These are phyloP conservation scores for Lethrus apterus DNA, from an alignment of 1,140 invertebrate species.

Conservation along the genomic window DNA sequence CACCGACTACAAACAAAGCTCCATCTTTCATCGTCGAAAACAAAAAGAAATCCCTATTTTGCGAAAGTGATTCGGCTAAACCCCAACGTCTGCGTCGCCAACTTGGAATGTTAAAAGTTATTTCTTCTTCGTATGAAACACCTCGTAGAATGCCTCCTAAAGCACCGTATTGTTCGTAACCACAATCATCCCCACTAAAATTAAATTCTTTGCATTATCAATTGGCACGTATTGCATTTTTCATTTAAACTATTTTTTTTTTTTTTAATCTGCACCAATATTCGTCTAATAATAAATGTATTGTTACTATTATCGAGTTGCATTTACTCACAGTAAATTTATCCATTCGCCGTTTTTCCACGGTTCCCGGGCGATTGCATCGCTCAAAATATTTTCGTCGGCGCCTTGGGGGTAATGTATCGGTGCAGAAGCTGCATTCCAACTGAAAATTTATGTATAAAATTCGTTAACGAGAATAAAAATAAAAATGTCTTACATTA, in stretches of 20 bases:
- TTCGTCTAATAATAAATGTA: no score
- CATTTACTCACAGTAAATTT: conserved; percentile 28
- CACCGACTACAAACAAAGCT: conserved; percentile 24
- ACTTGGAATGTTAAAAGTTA: conserved; percentile 26
- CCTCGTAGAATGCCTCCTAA: conserved; percentile 26
- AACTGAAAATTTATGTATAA: conserved; percentile 22
- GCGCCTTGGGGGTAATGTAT: conserved; percentile 28
- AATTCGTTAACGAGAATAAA: no score
- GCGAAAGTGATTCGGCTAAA: conserved; percentile 18
- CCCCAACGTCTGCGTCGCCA: conserved; percentile 23
- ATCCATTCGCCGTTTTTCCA: conserved; percentile 35
- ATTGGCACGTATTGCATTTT: neutral
- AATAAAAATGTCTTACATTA: conserved; percentile 28
- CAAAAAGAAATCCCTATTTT: conserved; percentile 24
- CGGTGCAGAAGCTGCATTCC: conserved; percentile 26
- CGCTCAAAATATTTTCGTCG: conserved; percentile 22
- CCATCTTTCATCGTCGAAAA: conserved; percentile 26
- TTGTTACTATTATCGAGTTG: no score
- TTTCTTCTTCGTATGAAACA: conserved; percentile 22
- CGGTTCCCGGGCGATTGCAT: conserved; percentile 25
- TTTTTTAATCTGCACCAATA: no score
- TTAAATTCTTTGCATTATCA: neutral
- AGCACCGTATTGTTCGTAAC: conserved; percentile 33
- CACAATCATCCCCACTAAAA: conserved; percentile 21
- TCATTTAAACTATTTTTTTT: neutral